Percentiles rank a stretch among this genome's conserved stretches.
Conservation (phyloP, 2,113 vertebrate species). For the Leiothrix lutea region DNA sequence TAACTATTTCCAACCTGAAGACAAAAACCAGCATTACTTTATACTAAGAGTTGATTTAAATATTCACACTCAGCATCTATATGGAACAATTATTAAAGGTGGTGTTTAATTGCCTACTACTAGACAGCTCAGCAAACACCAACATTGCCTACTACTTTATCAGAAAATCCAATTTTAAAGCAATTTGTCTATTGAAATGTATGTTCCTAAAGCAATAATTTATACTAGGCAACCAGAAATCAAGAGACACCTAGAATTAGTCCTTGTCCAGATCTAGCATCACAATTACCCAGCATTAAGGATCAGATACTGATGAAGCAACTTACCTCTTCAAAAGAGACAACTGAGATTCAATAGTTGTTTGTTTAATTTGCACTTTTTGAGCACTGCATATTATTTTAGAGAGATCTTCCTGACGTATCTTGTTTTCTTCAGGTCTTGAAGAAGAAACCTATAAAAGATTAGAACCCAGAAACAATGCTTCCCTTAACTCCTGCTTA, state of each 20-base stretch:
- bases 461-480: not conserved
- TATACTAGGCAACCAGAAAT: not conserved
- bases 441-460: slow-evolving; percentile 86
- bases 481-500: not conserved
- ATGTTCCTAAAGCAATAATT: not conserved
- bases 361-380: slow-evolving; percentile 91
- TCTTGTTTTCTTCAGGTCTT: slow-evolving; percentile 90
- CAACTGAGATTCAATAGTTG: slow-evolving; percentile 85
- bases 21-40: not conserved
- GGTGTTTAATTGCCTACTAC: not conserved
- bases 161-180: not conserved
- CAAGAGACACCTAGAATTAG: not conserved
- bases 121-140: not conserved
- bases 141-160: not conserved
- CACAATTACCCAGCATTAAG: not conserved
- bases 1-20: not conserved
- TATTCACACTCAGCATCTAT: not conserved
- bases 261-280: not conserved
- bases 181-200: not conserved
- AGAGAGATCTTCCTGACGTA: slow-evolving; percentile 89
- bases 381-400: slow-evolving; percentile 91
- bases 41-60: not conserved
- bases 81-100: not conserved
- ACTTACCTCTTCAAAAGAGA: slow-evolving; percentile 88
- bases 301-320: not conserved